Conservation (phyloP, 2,888 invertebrate species). For the Listrodromus nycthemerus region DNA sequence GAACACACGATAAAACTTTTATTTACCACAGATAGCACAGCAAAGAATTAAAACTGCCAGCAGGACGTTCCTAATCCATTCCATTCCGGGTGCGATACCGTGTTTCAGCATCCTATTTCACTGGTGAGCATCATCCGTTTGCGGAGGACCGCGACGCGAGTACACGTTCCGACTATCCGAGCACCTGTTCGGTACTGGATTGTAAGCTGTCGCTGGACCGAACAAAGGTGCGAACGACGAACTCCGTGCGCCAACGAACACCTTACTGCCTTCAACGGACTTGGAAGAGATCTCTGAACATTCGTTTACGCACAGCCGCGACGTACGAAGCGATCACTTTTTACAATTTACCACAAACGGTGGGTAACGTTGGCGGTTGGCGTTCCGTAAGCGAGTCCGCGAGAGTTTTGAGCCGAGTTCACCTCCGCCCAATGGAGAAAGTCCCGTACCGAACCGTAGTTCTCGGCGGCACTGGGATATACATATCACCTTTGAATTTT, state of each 20-base stretch:
- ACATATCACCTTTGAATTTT: not conserved
- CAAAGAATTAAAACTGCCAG: conserved; percentile 41
- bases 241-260: not conserved
- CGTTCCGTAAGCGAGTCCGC: not conserved
- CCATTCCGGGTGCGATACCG: conserved; percentile 11
- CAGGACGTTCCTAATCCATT: conserved; percentile 39
- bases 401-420: not conserved
- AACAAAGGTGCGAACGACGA: not conserved
- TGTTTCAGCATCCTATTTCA: conserved; percentile 23
- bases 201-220: not conserved
- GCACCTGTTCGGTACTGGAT: not conserved
- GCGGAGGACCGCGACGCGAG: conserved; percentile 1
- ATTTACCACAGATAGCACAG: conserved; percentile 49
- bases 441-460: not conserved
- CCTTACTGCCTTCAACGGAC: not conserved
- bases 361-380: not conserved
- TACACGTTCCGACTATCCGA: not conserved
- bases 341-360: not conserved
- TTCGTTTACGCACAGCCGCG: not conserved
- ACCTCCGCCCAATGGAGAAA: conserved; percentile 1
- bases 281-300: not conserved
- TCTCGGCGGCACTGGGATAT: not conserved
- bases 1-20: not conserved
- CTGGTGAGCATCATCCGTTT: conserved; percentile 33
- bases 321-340: not conserved